Evolutionary conservation across 1,140 invertebrate species (phyloP), one percentile per base, ranked within the genome.

Genomic region (Trichonephila clavipes): DNA sequence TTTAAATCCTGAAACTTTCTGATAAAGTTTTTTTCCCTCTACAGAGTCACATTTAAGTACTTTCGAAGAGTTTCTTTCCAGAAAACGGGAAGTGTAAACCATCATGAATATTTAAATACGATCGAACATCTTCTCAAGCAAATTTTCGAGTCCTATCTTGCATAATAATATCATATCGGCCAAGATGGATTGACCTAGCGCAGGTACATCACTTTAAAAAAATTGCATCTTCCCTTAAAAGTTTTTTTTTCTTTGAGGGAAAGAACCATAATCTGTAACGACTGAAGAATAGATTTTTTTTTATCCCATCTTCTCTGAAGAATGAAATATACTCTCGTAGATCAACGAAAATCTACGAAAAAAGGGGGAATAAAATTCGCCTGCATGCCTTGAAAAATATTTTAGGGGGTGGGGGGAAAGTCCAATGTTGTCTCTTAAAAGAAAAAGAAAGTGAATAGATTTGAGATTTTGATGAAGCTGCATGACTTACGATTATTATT

Each of bases 71-170:
- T 51, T 18, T 82, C 21, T 51, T 40, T 51, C 51, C 51, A 21
- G 77, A 24, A 83, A 59, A 83, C n/a, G 51, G n/a, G 82, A 83
- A 59, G 24, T n/a, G 82, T 59, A 83, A 83, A 83, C 51, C 82
- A 59, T 83, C 82, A 83, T 83, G 82, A 83, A 83, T 83, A 83
- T 83, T 83, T n/a, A 58, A 83, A 24, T 83, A 58, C 82, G 82
- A 83, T 83, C 82, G 82, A 83, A 83, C 82, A 58, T 83, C 8
- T 83, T 44, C 12, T 58, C 44, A 83, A 51, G 51, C 82, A 83
- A 83, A 83, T 58, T 83, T 83, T 83, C 82, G 21, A 59, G 82
- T 83, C 82, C n/a, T 83, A 51, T 59, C 44, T 59, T 83, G 51
- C 51, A 83, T 59, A 83, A 83, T 83, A 59, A 59, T 83, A 83